phyloP scores from a whole-genome alignment of 37 sponge, comb jelly and placozoan species.

The Spongilla lacustris region DNA sequence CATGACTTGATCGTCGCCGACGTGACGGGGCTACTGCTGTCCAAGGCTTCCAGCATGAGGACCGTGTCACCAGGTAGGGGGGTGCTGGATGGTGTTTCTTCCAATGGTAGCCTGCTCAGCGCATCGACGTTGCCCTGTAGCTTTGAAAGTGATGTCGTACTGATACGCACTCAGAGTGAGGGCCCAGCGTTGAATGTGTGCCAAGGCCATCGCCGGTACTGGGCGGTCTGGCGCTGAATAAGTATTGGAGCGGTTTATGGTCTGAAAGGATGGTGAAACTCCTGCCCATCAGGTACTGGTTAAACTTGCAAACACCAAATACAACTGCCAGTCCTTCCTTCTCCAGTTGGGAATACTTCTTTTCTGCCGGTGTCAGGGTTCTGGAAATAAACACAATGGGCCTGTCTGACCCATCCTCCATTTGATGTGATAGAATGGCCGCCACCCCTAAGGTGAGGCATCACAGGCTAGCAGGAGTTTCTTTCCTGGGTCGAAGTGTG shows the following conservation, averaged over 20 bases:
- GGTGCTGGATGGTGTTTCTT: constrained; percentile 5
- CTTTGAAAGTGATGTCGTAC: constrained; percentile 53
- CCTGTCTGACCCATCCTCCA: constrained; percentile 13
- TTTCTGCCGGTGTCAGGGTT: constrained; percentile 5
- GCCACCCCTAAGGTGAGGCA: constrained; percentile 29
- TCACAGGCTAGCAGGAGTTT: constrained; percentile 20
- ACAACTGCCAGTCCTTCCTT: constrained; percentile 29
- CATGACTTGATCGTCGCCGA: not conserved
- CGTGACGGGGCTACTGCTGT: not conserved
- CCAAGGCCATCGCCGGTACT: constrained; percentile 10
- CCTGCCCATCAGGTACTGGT: constrained; percentile 27
- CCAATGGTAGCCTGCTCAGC: constrained; percentile 47
- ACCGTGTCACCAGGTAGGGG: constrained; percentile 5
- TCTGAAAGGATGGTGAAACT: constrained; percentile 28
- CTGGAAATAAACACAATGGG: constrained; percentile 24
- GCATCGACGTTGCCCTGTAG: constrained; percentile 63
- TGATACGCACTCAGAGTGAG: constrained; percentile 32
- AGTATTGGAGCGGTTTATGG: constrained; percentile 33
- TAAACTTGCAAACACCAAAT: constrained; percentile 17
- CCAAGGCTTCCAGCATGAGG: constrained; percentile 2
- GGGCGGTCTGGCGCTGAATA: constrained; percentile 16
- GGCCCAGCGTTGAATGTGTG: constrained; percentile 28
- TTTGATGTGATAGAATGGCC: constrained; percentile 37
- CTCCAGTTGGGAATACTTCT: constrained; percentile 36
- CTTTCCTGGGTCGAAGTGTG: constrained; percentile 34